phyloP scores from a whole-genome alignment of 2,888 invertebrate genomes.

The Diarsia mendica region DNA sequence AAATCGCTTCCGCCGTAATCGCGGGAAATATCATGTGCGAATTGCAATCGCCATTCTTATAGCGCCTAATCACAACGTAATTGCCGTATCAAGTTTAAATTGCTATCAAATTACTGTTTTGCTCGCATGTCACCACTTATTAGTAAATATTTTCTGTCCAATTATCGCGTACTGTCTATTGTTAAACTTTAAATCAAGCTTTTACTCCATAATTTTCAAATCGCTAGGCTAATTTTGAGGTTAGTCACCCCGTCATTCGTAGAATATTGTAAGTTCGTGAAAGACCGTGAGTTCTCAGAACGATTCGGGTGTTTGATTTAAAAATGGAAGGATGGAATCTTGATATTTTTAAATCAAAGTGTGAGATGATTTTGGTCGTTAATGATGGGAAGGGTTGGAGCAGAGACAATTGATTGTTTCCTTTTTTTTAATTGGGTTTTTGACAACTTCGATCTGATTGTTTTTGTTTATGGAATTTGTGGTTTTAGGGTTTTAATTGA shows the following conservation, averaged over 20 bases:
- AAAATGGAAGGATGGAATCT: constrained; percentile 63
- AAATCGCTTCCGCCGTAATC: constrained; percentile 66
- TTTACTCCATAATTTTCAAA: constrained; percentile 65
- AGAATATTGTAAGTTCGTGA: constrained; percentile 58
- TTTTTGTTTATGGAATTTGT: constrained; percentile 10
- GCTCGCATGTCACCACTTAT: constrained; percentile 74
- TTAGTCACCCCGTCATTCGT: constrained; percentile 64
- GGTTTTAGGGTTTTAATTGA: not conserved
- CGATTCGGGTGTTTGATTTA: constrained; percentile 67
- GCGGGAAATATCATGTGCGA: constrained; percentile 67
- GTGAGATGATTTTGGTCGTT: constrained; percentile 65
- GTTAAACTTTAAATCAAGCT: constrained; percentile 40
- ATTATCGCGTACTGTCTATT: constrained; percentile 62
- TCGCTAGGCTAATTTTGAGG: constrained; percentile 63
- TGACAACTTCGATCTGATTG: constrained; percentile 15
- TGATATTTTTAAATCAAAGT: constrained; percentile 66
- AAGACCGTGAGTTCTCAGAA: constrained; percentile 64
- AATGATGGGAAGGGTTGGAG: constrained; percentile 55
- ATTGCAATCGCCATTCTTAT: constrained; percentile 66
- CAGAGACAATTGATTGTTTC: constrained; percentile 59
- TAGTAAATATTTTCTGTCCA: constrained; percentile 57
- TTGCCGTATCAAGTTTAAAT: constrained; percentile 74
- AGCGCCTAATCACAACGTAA: constrained; percentile 71
- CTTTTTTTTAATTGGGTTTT: constrained; percentile 34
- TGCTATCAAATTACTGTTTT: constrained; percentile 75